Evolutionary conservation across 2,797 vertebrate species (phyloP).

Genomic region (Odontamblyopus lacepedii): DNA sequence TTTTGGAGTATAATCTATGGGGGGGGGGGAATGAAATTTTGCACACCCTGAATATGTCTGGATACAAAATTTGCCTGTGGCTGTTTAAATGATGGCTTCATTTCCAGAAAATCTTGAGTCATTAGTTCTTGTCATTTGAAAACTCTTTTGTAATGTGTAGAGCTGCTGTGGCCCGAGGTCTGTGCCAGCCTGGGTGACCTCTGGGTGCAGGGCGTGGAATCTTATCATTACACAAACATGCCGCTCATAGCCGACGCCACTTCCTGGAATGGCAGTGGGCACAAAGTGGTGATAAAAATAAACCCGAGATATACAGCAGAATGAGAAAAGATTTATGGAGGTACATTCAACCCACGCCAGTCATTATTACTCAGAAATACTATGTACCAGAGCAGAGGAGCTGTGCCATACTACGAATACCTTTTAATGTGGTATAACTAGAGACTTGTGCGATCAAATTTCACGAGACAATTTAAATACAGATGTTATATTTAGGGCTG

Average conservation of each 20-base stretch:
- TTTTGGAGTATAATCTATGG: no score
- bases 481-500: no score
- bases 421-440: slow-evolving; percentile 11
- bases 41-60: neutral
- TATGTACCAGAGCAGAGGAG: slow-evolving; percentile 13
- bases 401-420: slow-evolving; percentile 26
- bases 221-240: slow-evolving; percentile 74
- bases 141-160: slow-evolving; percentile 17
- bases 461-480: no score
- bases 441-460: neutral
- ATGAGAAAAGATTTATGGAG: slow-evolving; percentile 38
- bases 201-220: slow-evolving; percentile 64
- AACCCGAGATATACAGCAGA: slow-evolving; percentile 50
- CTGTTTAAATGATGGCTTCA: slow-evolving; percentile 7
- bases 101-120: slow-evolving; percentile 19
- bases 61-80: neutral
- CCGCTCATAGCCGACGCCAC: slow-evolving; percentile 51
- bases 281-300: slow-evolving; percentile 71
- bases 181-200: slow-evolving; percentile 61
- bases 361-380: slow-evolving; percentile 31
- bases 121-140: slow-evolving; percentile 5
- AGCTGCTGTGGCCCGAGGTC: slow-evolving; percentile 18
- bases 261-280: slow-evolving; percentile 73
- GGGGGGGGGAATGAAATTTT: no score
- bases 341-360: slow-evolving; percentile 20